Evolutionary conservation across 2,113 vertebrate species (phyloP), one percentile per base, ranked within the genome.

Genomic region (Maylandia zebra): DNA sequence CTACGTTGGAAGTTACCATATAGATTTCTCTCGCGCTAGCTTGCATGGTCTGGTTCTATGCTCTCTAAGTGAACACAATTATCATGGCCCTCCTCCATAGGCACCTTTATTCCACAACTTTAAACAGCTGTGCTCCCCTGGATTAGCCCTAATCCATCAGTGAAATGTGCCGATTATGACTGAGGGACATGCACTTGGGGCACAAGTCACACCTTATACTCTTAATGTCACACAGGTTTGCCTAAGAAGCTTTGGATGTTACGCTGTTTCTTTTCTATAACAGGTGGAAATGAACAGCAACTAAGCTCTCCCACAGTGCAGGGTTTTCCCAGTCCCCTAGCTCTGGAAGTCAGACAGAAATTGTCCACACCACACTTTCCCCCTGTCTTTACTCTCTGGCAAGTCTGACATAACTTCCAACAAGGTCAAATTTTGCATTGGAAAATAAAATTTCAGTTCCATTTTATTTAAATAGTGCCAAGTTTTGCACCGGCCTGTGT

Each of bases 401-500:
- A n/a, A 69, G 3, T 41, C 36, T 69, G 64, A 41, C 36, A 5
- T 71, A 13, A 24, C 66, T 41, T 43, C 66, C 36, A 24, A 43
- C 66, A 24, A 71, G 66, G n/a, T 71, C 12, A 6, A 14, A 71
- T 43, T 43, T 41, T 41, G 36, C 1, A 0, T 43, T 2, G 66
- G 36, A 71, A 71, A 6, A 71, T 71, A 14, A 66, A 5, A 66
- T 66, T 66, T 66, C 34, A 66, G 19, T 22, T 66, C 11, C 61
- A 66, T 66, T 38, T 38, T 66, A 38, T 38, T 38, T 38, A 66
- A 38, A 66, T 66, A 66, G 0, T 38, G 0, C 36, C 66, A 43
- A 1, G n/a, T 24, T 41, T 71, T 71, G n/a, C 0, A 43, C 66
- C n/a, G 13, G n/a, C n/a, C 66, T 38, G n/a, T 43, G n/a, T 24